A percentile compares a stretch with the other conserved stretches of the same genome.
These are phyloP conservation scores for Sapajus apella DNA, from an alignment of 2,113 vertebrate genomes.

Conservation along the genomic window DNA sequence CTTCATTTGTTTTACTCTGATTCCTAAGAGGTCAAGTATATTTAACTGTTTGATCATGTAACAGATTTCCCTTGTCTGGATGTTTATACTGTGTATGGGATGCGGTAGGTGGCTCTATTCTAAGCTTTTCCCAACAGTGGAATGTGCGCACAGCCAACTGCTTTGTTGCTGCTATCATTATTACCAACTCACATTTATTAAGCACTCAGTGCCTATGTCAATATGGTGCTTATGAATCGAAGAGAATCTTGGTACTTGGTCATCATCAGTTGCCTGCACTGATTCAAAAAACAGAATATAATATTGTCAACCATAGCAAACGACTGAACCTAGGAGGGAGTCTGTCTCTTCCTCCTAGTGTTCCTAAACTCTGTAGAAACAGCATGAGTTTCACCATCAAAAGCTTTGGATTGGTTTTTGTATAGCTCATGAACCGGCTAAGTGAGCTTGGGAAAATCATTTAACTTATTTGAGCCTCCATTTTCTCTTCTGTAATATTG, in stretches of 20 bases:
- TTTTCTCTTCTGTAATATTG: not conserved
- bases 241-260: not conserved
- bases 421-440: not conserved
- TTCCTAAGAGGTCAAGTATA: not conserved
- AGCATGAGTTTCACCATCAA: not conserved
- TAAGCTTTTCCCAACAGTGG: not conserved
- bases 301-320: not conserved
- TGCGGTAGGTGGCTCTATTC: not conserved
- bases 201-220: not conserved
- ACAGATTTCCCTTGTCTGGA: not conserved
- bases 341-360: not conserved
- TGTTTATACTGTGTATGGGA: not conserved
- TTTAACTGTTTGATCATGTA: not conserved
- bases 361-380: not conserved
- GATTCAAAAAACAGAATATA: not conserved
- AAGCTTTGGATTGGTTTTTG: not conserved
- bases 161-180: not conserved
- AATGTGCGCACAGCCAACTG: not conserved
- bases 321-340: not conserved
- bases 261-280: not conserved
- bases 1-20: not conserved
- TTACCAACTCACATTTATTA: not conserved
- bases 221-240: not conserved
- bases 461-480: not conserved
- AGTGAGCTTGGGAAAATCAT: not conserved